phyloP scores from a whole-genome alignment of 2,888 invertebrate species.

The Drepanosiphum platanoidis region DNA sequence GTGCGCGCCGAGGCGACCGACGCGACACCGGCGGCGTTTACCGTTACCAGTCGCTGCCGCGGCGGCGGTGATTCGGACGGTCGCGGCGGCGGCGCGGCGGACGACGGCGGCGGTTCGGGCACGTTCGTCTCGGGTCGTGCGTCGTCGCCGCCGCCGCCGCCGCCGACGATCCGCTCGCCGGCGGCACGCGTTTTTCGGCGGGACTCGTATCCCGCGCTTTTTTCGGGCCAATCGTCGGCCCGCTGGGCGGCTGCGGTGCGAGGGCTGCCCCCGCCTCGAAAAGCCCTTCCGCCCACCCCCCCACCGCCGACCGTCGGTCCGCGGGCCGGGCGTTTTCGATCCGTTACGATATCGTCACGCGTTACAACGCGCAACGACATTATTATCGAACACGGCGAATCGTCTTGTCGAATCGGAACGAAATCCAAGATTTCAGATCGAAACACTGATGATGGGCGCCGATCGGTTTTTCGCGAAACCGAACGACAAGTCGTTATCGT shows the following conservation, averaged over 20 bases:
- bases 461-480: too few relatives aligned
- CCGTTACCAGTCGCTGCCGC: not conserved
- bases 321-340: too few relatives aligned
- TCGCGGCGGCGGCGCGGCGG: not conserved
- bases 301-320: not conserved
- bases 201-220: slow-evolving; percentile 56
- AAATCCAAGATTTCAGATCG: too few relatives aligned
- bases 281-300: slow-evolving; percentile 25
- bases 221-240: slow-evolving; percentile 57
- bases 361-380: too few relatives aligned
- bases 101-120: not conserved
- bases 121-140: not conserved
- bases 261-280: slow-evolving; percentile 57
- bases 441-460: too few relatives aligned
- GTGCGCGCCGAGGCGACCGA: slow-evolving; percentile 19
- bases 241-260: slow-evolving; percentile 48
- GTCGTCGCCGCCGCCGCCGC: not conserved
- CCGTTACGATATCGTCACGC: too few relatives aligned
- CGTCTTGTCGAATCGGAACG: too few relatives aligned
- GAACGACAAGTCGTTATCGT: too few relatives aligned
- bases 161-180: not conserved
- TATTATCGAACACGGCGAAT: too few relatives aligned
- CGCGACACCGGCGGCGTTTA: not conserved
- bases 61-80: not conserved
- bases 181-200: slow-evolving; percentile 53